Base-by-base conservation (phyloP, 2,113 vertebrate species). In the Raja brachyura region DNA sequence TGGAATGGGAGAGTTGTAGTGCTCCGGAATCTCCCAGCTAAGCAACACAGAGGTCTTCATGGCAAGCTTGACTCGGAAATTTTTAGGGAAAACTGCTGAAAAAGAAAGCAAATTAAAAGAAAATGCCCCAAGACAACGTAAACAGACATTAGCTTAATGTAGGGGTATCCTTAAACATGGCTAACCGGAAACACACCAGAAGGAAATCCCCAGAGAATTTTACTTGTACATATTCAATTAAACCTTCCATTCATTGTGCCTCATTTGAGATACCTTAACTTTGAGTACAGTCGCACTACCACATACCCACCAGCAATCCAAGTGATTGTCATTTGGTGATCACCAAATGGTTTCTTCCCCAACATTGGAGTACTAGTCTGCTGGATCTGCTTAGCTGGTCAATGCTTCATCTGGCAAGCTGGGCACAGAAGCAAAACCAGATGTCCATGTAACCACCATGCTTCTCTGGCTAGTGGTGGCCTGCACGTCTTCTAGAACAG, bases 31-130 rank as follows among this genome's bases (percentile, higher is more conserved):
- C 95, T 98, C 99, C 99, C 99, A 99, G 93, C 97, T 97, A 77
- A 99, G 94, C 77, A 98, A 96, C n/a, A 98, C 98, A 0, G 99
- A 97, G 0, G 98, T 98, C 96, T 99, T 99, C 93, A 97, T 99
- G 81, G 97, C 96, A 97, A 99, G 97, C 95, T 98, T 99, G 93
- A 99, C 98, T 75, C 97, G 99, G 95, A 99, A 99, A 96, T 99
- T 99, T 96, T 98, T 99, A 93, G 99, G 99, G 0, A 99, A 98
- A 96, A 99, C 99, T 99, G 96, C 90, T 94, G 94, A 48, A 94
- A 94, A 95, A 73, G 93, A 73, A 93, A 93, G 94, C 73, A 95
- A 93, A 94, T 31, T 48, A 25, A 93, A 77, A 93, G 31, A 94
- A 93, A 93, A 94, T 59, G 94, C 28, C 93, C 90, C 6, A 28